Conservation (phyloP, 2,113 vertebrate genomes). For the Ictalurus punctatus region DNA sequence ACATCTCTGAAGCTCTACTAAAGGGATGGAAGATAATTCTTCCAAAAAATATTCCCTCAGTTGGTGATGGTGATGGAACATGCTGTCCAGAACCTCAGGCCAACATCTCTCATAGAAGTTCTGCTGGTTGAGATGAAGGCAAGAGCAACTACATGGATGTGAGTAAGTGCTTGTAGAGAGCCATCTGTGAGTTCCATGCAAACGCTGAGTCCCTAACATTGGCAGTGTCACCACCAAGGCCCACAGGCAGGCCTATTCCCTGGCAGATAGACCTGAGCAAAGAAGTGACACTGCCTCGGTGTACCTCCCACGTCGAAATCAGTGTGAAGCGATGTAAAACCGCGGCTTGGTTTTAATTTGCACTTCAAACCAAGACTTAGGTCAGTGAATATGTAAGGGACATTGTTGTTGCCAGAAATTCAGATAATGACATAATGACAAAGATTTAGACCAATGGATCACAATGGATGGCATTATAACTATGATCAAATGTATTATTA, state of each 20-base stretch:
- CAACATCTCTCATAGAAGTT: background rate
- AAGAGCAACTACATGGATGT: background rate
- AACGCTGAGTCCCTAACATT: constrained; percentile 13
- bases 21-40: background rate
- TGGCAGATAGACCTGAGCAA: constrained; percentile 40
- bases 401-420: constrained; percentile 11
- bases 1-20: background rate
- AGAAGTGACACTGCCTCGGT: constrained; percentile 31
- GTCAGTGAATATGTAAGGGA: constrained; percentile 1
- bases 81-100: background rate
- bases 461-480: background rate
- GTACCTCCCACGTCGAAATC: background rate
- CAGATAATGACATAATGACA: background rate
- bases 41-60: background rate
- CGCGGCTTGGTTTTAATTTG: constrained; percentile 25
- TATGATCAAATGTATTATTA: background rate
- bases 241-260: constrained; percentile 32
- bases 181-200: constrained; percentile 37
- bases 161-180: constrained; percentile 11
- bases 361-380: background rate
- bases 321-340: background rate
- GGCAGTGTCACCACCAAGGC: constrained; percentile 4
- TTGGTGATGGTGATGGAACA: background rate
- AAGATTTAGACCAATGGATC: background rate
- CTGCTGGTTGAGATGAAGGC: background rate